phyloP scores from a whole-genome alignment of 2,113 vertebrate genomes.

The Sminthopsis crassicaudata region DNA sequence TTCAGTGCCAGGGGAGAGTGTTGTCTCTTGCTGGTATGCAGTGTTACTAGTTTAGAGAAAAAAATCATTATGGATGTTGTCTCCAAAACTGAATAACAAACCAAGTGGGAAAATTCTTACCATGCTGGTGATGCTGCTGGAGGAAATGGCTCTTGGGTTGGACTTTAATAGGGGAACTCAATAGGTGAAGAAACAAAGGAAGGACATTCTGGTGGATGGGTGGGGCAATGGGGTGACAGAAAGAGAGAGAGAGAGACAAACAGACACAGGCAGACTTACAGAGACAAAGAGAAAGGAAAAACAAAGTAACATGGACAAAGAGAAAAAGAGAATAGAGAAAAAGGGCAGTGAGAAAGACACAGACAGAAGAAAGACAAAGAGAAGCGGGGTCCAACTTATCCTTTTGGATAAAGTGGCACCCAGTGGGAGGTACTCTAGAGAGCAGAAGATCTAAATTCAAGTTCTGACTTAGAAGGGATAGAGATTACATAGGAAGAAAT shows the following conservation, averaged over 20 bases:
- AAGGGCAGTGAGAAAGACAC: background rate
- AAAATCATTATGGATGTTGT: background rate
- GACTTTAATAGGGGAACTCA: background rate
- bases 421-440: background rate
- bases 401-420: background rate
- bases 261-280: background rate
- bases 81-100: background rate
- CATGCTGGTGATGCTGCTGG: background rate
- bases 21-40: background rate
- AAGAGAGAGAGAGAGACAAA: background rate
- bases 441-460: background rate
- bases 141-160: background rate
- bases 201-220: background rate
- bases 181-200: background rate
- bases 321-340: background rate
- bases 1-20: constrained; percentile 9
- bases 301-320: no score
- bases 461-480: background rate
- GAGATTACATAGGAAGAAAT: background rate
- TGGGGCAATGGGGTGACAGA: background rate
- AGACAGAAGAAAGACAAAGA: background rate
- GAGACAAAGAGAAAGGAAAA: background rate
- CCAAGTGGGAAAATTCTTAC: background rate
- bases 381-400: background rate
- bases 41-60: background rate